phyloP scores from a whole-genome alignment of 2,113 vertebrate genomes.

The Alligator sinensis region DNA sequence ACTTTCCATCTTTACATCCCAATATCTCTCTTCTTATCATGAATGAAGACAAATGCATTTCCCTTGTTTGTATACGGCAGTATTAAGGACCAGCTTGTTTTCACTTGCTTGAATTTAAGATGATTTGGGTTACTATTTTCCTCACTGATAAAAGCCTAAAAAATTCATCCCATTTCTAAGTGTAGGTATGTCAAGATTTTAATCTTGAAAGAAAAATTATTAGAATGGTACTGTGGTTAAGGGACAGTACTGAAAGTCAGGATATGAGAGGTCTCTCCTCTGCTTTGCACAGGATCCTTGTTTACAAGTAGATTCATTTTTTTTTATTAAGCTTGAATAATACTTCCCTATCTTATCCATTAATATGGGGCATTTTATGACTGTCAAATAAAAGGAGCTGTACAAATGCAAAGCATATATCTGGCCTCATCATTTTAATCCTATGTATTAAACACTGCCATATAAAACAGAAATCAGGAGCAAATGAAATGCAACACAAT shows the following conservation, averaged over 20 bases:
- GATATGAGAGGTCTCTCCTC: neutral
- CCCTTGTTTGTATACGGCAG: neutral
- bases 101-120: neutral
- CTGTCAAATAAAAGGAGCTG: neutral
- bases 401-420: neutral
- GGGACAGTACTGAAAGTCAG: neutral
- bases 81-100: neutral
- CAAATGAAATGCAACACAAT: constrained; percentile 9
- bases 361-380: constrained; percentile 11
- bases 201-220: constrained; percentile 53
- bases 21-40: neutral
- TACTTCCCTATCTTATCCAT: neutral
- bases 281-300: neutral
- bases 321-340: neutral
- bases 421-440: constrained; percentile 10
- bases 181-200: constrained; percentile 20
- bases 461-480: neutral
- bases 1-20: neutral
- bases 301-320: neutral
- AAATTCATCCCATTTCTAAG: constrained; percentile 30
- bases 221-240: constrained; percentile 22
- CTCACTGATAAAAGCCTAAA: neutral
- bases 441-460: neutral
- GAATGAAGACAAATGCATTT: neutral
- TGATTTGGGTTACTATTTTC: neutral